Evolutionary conservation across 2,888 invertebrate species (phyloP).

Genomic region (Dryadula phaetusa): DNA sequence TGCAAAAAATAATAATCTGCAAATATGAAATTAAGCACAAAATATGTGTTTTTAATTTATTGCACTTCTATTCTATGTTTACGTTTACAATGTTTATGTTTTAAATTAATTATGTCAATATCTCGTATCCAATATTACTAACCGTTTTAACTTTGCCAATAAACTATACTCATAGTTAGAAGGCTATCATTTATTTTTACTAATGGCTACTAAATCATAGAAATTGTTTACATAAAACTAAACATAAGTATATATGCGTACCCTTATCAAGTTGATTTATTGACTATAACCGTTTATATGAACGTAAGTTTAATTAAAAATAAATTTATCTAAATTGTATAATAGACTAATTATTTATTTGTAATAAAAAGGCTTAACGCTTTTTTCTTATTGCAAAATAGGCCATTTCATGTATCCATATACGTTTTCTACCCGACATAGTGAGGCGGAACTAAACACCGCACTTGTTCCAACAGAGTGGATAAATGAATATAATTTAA

Average conservation of each 20-base stretch:
- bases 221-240: neutral
- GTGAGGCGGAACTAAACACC: no score
- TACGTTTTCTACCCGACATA: no score
- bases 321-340: neutral
- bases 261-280: conserved; percentile 15
- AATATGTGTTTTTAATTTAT: no score
- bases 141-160: neutral
- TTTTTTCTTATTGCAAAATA: no score
- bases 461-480: no score
- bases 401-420: no score
- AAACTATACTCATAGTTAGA: neutral
- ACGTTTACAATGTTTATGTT: no score
- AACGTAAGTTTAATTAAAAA: neutral
- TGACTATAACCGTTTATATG: neutral
- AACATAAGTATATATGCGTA: neutral
- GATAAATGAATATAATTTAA: no score
- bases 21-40: no score
- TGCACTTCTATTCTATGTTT: no score
- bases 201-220: conserved; percentile 1
- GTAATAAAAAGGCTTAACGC: no score
- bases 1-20: no score
- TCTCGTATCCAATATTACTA: neutral
- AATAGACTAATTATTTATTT: neutral
- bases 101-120: neutral
- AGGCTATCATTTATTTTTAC: neutral